Evolutionary conservation across 2,797 vertebrate genomes (phyloP), one percentile per base, ranked within the genome.

Genomic region (Myotis pilosus): DNA sequence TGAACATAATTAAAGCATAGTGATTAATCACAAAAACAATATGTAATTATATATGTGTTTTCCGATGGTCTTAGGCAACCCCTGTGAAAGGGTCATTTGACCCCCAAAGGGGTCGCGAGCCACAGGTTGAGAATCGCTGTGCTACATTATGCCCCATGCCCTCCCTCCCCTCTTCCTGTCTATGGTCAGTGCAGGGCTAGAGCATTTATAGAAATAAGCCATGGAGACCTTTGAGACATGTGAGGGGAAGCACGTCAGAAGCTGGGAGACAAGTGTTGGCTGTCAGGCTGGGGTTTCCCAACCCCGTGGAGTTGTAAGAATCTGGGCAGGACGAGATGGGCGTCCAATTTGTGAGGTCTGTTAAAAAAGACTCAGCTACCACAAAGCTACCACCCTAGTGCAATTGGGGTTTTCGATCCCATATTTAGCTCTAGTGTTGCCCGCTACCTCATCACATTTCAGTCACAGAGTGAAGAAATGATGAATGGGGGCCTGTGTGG

Each of bases 401-500:
- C 41, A 90, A 71, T 22, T 89, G 94, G 93, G 95, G 97, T 93
- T 89, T 97, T 90, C 38, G 10, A 90, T 91, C 78, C 97, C 90
- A 74, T 96, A 98, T 97, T 98, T 98, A 98, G 97, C 92, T 81
- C 94, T 74, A 84, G 41, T 7, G 71, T 75, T 49, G 81, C 80
- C 82, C 78, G 57, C 94, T 86, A 92, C 94, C 95, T 95, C 97
- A 86, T 93, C 95, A n/a, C 83, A 95, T 82, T 97, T 96, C 93
- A 94, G 86, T 93, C 93, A 96, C 62, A 89, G 95, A 96, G 95
- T 94, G 87, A 74, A 11, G 13, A 79, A 81, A 82, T 80, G 91
- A 96, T 91, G 94, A 98, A 98, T 97, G 85, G 94, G 91, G 82
- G 66, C 68, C 82, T 97, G 95, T 97, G 96, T 96, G 93, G 92